Percentiles rank a stretch among this genome's conserved stretches.
Conservation (phyloP, 2,797 vertebrate genomes). For the Diceros bicornis region DNA sequence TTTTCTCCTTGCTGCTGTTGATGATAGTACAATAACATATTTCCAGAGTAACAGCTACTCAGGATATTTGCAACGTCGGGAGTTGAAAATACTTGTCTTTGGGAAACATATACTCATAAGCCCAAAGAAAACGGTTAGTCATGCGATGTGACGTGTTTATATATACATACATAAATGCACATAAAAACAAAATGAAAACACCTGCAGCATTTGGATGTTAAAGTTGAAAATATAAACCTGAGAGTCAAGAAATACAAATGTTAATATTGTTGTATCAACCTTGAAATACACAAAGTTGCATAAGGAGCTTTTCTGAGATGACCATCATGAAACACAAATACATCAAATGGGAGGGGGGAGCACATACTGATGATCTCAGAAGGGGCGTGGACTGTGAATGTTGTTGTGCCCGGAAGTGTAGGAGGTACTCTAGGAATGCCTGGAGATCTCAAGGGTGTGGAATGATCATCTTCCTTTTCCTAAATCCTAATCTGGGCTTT, state of each 20-base stretch:
- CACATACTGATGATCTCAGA: background rate
- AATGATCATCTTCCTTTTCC: background rate
- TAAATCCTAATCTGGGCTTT: background rate
- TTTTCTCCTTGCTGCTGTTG: constrained; percentile 3
- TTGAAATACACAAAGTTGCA: background rate
- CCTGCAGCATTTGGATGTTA: background rate
- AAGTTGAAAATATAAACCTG: background rate
- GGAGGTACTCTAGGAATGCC: background rate
- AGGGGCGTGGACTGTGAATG: rapidly evolving
- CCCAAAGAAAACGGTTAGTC: constrained; percentile 9
- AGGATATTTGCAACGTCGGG: background rate
- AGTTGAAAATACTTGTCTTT: constrained; percentile 41
- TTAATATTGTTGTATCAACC: background rate
- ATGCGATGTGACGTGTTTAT: background rate
- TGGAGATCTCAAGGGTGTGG: background rate
- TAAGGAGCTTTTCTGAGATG: background rate
- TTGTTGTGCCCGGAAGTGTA: rapidly evolving
- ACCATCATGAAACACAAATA: background rate
- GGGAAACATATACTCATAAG: background rate
- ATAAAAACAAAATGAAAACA: constrained; percentile 45
- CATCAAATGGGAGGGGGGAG: background rate
- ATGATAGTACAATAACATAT: background rate
- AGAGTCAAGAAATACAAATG: background rate
- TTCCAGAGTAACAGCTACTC: constrained; percentile 30
- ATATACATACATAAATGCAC: constrained; percentile 14